Evolutionary conservation across 2,113 vertebrate genomes (phyloP), one percentile per base, ranked within the genome.

Genomic region (Anoplopoma fimbria): DNA sequence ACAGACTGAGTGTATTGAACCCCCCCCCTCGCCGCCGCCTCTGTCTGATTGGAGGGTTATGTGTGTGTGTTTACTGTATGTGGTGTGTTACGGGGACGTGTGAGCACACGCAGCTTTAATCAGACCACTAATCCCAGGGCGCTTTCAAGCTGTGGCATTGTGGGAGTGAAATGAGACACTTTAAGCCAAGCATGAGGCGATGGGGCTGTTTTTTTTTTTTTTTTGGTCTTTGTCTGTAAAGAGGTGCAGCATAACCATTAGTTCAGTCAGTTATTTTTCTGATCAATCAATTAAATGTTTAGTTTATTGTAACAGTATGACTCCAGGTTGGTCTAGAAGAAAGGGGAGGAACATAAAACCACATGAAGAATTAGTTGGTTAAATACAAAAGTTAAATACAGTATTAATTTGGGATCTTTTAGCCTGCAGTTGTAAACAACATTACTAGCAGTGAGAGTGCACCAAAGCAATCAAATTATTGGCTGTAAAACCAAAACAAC

Each of bases 1-100:
- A 88, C 85, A 92, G 89, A 92, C 90, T 2, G 78, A 86, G 67
- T 9, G 27, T 58, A 83, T 87, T 84, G 86, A 89, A 63, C 87
- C 77, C 90, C 79, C 53, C 69, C n/a, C 21, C 47, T 0, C 21
- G 84, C 79, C 92, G 79, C 40, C 65, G 19, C 45, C 67, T 81
- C 49, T 36, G 76, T 74, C 60, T 88, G 89, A 91, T 86, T 86
- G 60, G 71, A 85, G 33, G n/a, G 61, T 25, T 60, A 55, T 62
- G 67, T 58, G 60, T 69, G 79, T 57, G 86, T 75, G 69, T 81
- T 79, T 85, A 79, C 74, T 68, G 74, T 69, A 77, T 61, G 80
- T 36, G 67, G 42, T 77, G 71, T 79, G 49, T 27, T 75, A 9
- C 29, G 15, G 38, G 58, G 78, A 83, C 68, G 69, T 84, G 79